Conservation (phyloP, 2,113 vertebrate species). For the Rhodinocichla rosea region DNA sequence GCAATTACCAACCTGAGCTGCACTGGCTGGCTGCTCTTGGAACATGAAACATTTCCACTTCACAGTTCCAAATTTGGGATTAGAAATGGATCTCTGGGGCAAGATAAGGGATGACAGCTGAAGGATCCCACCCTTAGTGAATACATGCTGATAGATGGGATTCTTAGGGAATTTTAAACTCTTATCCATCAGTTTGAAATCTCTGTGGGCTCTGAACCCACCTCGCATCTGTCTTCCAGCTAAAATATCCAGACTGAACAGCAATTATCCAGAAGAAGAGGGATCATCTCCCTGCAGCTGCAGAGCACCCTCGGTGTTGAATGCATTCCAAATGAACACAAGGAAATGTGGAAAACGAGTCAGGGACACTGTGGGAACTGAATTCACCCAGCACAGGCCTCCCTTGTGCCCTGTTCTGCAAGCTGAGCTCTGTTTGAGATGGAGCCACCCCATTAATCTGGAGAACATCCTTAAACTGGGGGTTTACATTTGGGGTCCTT, state of each 20-base stretch:
- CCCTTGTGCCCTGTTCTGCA: neutral
- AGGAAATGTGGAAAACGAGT: neutral
- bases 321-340: neutral
- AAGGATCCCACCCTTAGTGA: neutral
- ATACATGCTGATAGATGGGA: neutral
- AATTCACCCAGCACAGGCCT: neutral
- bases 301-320: neutral
- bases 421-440: neutral
- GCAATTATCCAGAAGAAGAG: neutral
- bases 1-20: neutral
- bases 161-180: neutral
- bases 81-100: neutral
- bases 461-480: neutral
- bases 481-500: neutral
- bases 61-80: no score
- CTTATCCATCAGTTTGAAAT: neutral
- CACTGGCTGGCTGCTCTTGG: neutral
- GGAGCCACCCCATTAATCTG: accelerated
- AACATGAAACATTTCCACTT: neutral
- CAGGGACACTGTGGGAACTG: neutral
- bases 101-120: neutral
- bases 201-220: neutral
- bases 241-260: neutral
- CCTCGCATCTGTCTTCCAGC: neutral
- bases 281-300: neutral